These are phyloP conservation scores for Avahi laniger DNA, from an alignment of 2,797 vertebrate species.

Conservation along the genomic window DNA sequence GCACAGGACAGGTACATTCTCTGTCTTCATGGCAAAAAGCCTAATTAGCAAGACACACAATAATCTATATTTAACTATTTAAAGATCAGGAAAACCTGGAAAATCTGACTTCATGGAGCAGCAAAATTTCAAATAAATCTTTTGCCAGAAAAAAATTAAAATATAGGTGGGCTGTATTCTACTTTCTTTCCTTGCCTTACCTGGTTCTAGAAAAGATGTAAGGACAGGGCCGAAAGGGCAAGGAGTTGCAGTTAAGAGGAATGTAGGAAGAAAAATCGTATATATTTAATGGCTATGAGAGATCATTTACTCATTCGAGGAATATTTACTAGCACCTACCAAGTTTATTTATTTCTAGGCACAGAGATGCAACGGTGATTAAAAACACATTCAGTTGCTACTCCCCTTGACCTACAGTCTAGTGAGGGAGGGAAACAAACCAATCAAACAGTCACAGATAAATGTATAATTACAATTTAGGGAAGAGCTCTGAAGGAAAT, in stretches of 20 bases:
- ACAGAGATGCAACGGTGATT: neutral
- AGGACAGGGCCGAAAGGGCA: neutral
- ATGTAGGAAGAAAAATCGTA: neutral
- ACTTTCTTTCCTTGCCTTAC: neutral
- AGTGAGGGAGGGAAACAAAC: neutral
- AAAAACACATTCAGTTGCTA: neutral
- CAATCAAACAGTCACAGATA: neutral
- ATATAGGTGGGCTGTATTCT: neutral
- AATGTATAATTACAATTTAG: neutral
- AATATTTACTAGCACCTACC: neutral
- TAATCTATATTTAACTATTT: neutral
- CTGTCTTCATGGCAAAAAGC: neutral
- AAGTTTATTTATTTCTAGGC: neutral
- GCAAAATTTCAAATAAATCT: constrained; percentile 10
- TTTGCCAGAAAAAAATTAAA: constrained; percentile 1
- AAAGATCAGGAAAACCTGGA: neutral
- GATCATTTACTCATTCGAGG: neutral
- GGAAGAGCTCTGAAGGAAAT: neutral
- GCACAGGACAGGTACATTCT: neutral
- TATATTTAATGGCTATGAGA: neutral
- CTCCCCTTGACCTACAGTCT: neutral
- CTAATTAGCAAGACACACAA: neutral
- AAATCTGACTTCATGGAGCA: constrained; percentile 20
- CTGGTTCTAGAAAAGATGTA: neutral
- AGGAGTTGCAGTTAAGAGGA: neutral